Percentiles rank a stretch among this genome's conserved stretches.
These are phyloP conservation scores for Megalops cyprinoides DNA, from an alignment of 2,797 vertebrate genomes.

Conservation along the genomic window DNA sequence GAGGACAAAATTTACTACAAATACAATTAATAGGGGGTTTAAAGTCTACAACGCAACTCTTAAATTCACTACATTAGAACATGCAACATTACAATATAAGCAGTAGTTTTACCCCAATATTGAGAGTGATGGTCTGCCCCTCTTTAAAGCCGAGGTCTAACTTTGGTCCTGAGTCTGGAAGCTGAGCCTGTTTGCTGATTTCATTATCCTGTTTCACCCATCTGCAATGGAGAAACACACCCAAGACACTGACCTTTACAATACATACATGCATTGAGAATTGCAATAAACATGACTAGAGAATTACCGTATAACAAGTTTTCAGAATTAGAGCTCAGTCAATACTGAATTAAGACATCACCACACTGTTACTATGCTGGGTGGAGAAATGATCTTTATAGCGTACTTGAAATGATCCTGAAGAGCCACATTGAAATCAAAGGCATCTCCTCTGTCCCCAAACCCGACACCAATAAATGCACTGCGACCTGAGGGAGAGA, in stretches of 20 bases:
- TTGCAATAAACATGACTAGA: background rate
- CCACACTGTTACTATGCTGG: background rate
- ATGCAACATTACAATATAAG: background rate
- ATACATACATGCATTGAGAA: background rate
- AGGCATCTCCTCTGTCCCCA: slow-evolving; percentile 89
- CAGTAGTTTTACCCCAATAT: slow-evolving; percentile 81
- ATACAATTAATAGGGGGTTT: background rate
- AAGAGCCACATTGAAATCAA: slow-evolving; percentile 93
- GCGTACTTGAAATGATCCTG: slow-evolving; percentile 98
- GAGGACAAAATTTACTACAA: background rate
- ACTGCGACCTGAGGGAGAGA: slow-evolving; percentile 79
- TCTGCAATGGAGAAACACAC: slow-evolving; percentile 59
- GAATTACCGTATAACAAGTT: background rate
- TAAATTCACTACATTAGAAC: background rate
- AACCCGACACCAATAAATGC: slow-evolving; percentile 96
- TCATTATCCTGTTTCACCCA: slow-evolving; percentile 96
- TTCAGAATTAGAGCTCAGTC: background rate
- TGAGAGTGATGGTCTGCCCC: slow-evolving; percentile 94
- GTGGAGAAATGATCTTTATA: background rate
- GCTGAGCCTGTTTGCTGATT: slow-evolving; percentile 84
- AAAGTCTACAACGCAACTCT: background rate
- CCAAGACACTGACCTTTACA: background rate
- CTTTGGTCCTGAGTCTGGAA: slow-evolving; percentile 84
- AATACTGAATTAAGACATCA: background rate
- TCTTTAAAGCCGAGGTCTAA: slow-evolving; percentile 95